Percentiles rank a stretch among this genome's conserved stretches.
Evolutionary conservation across 1,140 invertebrate species (phyloP).

Genomic region (Drosophila melanica): DNA sequence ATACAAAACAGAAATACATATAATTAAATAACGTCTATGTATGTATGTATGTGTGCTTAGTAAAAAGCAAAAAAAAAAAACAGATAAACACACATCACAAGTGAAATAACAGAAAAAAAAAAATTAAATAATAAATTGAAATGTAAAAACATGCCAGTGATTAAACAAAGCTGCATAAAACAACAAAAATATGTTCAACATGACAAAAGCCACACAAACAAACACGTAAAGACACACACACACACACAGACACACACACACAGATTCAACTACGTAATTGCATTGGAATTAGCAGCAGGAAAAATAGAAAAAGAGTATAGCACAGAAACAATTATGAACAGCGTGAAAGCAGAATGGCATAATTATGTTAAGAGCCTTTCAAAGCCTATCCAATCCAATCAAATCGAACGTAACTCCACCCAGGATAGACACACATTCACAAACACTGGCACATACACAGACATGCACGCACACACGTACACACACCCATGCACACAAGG

Average conservation of each 20-base stretch:
- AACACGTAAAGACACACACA: slow-evolving; percentile 22
- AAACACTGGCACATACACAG: slow-evolving; percentile 10
- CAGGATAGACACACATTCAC: slow-evolving; percentile 15
- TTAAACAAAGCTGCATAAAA: slow-evolving; percentile 49
- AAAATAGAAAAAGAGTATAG: slow-evolving; percentile 32
- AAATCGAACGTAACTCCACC: slow-evolving; percentile 54
- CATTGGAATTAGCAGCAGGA: slow-evolving; percentile 58
- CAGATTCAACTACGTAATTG: slow-evolving; percentile 42
- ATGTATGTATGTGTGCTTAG: slow-evolving; percentile 58
- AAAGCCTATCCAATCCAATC: slow-evolving; percentile 78
- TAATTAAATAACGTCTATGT: slow-evolving; percentile 61
- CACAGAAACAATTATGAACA: slow-evolving; percentile 39
- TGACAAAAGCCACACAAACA: slow-evolving; percentile 41
- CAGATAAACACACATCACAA: slow-evolving; percentile 30
- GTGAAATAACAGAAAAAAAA: slow-evolving; percentile 54
- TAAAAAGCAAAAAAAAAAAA: slow-evolving; percentile 51
- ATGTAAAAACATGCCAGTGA: slow-evolving; percentile 34
- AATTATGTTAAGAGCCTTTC: slow-evolving; percentile 79
- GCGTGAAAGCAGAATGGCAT: slow-evolving; percentile 64
- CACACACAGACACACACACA: slow-evolving; percentile 12
- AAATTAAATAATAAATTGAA: slow-evolving; percentile 53
- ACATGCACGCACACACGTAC: slow-evolving; percentile 8
- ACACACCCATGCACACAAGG: slow-evolving; percentile 21
- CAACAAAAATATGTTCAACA: slow-evolving; percentile 45
- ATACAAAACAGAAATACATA: slow-evolving; percentile 51